Conservation (phyloP, 2,888 invertebrate species). For the Apeira syringaria region DNA sequence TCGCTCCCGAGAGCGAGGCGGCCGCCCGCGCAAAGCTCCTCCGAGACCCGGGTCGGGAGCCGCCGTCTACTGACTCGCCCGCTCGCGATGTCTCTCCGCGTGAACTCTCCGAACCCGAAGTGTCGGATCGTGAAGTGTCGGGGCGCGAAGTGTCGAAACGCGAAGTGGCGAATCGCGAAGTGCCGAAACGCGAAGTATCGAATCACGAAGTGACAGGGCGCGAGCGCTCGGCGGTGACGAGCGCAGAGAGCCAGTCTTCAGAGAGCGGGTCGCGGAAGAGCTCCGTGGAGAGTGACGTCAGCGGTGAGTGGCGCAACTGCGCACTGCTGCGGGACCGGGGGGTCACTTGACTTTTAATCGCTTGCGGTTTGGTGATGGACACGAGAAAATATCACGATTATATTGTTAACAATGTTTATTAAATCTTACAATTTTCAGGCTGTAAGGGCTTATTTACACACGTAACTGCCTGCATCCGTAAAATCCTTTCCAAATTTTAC, state of each 20-base stretch:
- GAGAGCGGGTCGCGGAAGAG: constrained; percentile 24
- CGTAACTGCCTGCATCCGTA: too few relatives aligned
- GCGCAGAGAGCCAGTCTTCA: neutral
- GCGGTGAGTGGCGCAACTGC: constrained; percentile 50
- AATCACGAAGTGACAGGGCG: too few relatives aligned
- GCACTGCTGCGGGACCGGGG: neutral
- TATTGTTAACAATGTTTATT: too few relatives aligned
- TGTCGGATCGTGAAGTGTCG: neutral
- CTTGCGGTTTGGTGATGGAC: constrained; percentile 4
- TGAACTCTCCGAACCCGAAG: neutral
- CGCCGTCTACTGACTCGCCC: neutral
- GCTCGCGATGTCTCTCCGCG: neutral
- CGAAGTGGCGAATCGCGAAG: too few relatives aligned
- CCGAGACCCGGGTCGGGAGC: neutral
- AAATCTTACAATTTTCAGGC: too few relatives aligned
- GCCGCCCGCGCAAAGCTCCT: constrained; percentile 38
- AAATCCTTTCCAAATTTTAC: too few relatives aligned
- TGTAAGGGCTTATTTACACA: too few relatives aligned
- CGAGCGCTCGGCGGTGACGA: neutral
- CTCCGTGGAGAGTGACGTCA: constrained; percentile 39
- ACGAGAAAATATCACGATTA: constrained; percentile 8
- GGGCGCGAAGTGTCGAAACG: too few relatives aligned
- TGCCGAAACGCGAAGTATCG: too few relatives aligned
- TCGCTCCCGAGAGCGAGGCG: neutral
- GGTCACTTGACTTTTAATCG: constrained; percentile 22